phyloP scores from a whole-genome alignment of 1,140 invertebrate genomes.

The Eciton burchellii region DNA sequence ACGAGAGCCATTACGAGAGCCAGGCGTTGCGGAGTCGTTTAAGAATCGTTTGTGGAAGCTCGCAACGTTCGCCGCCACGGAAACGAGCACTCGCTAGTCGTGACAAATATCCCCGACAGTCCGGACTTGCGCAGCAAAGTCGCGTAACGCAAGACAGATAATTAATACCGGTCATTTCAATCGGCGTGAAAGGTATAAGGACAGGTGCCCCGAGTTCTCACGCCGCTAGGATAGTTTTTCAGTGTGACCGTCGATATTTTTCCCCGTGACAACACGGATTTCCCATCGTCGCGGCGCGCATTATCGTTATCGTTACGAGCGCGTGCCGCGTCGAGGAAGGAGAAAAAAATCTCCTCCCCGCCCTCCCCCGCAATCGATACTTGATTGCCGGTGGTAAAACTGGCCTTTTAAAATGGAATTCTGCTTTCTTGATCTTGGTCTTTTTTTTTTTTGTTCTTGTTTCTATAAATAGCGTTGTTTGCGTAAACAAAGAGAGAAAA shows the following conservation, averaged over 20 bases:
- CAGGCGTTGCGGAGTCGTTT: not conserved
- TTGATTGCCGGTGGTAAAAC: too few relatives aligned
- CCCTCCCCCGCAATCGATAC: too few relatives aligned
- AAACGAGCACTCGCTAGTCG: not conserved
- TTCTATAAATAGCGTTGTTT: not conserved
- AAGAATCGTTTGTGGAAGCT: not conserved
- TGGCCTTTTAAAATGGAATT: too few relatives aligned
- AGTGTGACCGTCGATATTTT: slow-evolving; percentile 5
- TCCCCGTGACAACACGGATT: not conserved
- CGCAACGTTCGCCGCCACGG: not conserved
- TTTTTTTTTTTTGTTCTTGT: not conserved
- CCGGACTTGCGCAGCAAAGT: slow-evolving; percentile 2
- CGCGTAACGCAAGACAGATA: slow-evolving; percentile 54
- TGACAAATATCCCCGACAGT: slow-evolving; percentile 19
- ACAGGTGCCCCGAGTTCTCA: slow-evolving; percentile 48
- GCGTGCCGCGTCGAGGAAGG: not conserved
- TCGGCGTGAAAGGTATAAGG: slow-evolving; percentile 54
- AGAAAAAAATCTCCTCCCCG: too few relatives aligned
- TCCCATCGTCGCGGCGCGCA: too few relatives aligned
- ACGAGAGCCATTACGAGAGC: too few relatives aligned
- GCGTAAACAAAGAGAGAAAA: not conserved
- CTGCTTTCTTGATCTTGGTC: too few relatives aligned
- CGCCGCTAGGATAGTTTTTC: slow-evolving; percentile 17
- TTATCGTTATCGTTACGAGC: not conserved
- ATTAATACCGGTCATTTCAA: slow-evolving; percentile 60